Base-by-base conservation (phyloP, 2,888 invertebrate genomes). In the Apoderus coryli region DNA sequence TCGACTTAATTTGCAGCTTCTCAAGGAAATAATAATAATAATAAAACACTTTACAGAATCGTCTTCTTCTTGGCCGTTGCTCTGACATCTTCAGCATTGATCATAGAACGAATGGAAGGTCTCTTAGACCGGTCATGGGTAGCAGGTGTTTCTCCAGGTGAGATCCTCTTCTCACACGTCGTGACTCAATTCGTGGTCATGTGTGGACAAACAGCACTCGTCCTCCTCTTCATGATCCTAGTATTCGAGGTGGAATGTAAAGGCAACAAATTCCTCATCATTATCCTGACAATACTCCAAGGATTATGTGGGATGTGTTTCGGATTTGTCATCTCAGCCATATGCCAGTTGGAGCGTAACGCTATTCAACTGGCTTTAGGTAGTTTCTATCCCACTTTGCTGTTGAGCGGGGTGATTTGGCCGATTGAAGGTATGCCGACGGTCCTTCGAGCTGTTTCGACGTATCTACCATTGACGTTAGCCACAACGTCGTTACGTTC, bases 21-120 rank as follows among this genome's bases (percentile, higher is more conserved):
- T n/a, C n/a, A n/a, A n/a, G n/a, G n/a, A n/a, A n/a, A n/a, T n/a
- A n/a, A n/a, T n/a, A n/a, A n/a, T n/a, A n/a, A n/a, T n/a, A n/a
- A n/a, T n/a, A n/a, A n/a, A n/a, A n/a, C 42, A 35, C 28, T 39
- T 56, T 61, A 28, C 63, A 92, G 90, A 23, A 90, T 92, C 58
- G 90, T 90, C 3, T 93, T 90, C 68, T 90, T 93, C 71, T 69
- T 92, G 65, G 90, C 93, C 29, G 89, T 92, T 5, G 92, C 92
- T 1, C 60, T 93, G 39, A 93, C 93, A 2, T 89, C 92, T 0
- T 81, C 92, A 1, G 85, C 85, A 2, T 65, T 90, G 41, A 88
- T 89, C 45, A 84, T 86, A 48, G 89, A 89, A 56, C 69, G 86
- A 45, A 88, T 81, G 66, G 88, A 89, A 59, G 89, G 93, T 3